Percentiles rank a stretch among this genome's conserved stretches.
Evolutionary conservation across 2,888 invertebrate genomes (phyloP).

Genomic region (Hartigia nigra): DNA sequence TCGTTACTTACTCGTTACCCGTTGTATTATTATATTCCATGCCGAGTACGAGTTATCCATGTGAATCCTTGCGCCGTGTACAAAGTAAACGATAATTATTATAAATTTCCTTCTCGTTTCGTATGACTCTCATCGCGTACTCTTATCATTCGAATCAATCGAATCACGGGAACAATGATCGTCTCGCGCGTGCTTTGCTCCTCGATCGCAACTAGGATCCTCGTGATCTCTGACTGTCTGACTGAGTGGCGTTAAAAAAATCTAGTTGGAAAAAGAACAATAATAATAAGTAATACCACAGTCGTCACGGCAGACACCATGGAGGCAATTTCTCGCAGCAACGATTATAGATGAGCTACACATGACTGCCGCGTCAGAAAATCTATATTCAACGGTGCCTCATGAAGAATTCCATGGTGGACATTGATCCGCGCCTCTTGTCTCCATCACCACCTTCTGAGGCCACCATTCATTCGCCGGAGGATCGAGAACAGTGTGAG

Average conservation of each 20-base stretch:
- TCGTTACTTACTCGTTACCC: background rate
- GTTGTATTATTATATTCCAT: background rate
- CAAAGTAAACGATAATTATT: background rate
- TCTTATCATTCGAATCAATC: background rate
- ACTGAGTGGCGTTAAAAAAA: background rate
- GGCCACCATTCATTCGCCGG: constrained; percentile 11
- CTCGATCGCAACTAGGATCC: background rate
- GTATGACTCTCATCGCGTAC: background rate
- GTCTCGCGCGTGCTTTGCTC: background rate
- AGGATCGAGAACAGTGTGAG: background rate
- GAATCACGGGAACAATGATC: background rate
- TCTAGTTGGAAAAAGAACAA: background rate
- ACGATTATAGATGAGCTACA: constrained; percentile 44
- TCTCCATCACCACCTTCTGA: background rate
- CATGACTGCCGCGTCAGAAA: constrained; percentile 29
- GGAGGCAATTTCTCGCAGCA: constrained; percentile 21
- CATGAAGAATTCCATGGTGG: constrained; percentile 38
- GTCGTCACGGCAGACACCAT: background rate
- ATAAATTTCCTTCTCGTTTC: background rate
- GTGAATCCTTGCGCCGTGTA: background rate
- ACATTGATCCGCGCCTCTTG: constrained; percentile 34
- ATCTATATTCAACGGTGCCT: constrained; percentile 30
- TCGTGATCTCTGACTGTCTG: background rate
- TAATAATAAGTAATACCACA: background rate
- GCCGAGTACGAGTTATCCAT: background rate